A percentile compares a stretch with the other conserved stretches of the same genome.
These are phyloP conservation scores for Eilema sororculum DNA, from an alignment of 2,888 invertebrate genomes.

Conservation along the genomic window DNA sequence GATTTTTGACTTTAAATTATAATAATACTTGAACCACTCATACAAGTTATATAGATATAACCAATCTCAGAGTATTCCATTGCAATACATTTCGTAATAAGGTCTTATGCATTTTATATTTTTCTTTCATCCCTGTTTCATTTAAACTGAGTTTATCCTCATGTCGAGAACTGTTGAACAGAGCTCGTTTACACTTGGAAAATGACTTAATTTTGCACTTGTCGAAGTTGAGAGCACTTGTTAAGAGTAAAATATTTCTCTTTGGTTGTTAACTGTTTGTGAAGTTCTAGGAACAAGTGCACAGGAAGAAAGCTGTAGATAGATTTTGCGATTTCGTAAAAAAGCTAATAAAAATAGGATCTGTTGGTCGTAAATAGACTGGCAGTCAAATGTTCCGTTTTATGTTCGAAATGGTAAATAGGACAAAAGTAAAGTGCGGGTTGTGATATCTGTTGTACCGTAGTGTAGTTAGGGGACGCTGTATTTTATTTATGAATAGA, in stretches of 20 bases:
- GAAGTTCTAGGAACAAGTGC: slow-evolving; percentile 15
- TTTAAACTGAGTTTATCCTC: slow-evolving; percentile 14
- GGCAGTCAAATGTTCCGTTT: slow-evolving; percentile 40
- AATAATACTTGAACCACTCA: too few species aligned
- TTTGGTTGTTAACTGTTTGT: slow-evolving; percentile 12
- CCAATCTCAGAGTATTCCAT: not conserved
- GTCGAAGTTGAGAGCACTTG: slow-evolving; percentile 25
- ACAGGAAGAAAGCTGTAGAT: not conserved
- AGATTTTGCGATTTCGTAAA: slow-evolving; percentile 8
- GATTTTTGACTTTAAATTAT: too few species aligned
- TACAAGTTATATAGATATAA: too few species aligned
- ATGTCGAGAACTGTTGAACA: slow-evolving; percentile 25
- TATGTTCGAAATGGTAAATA: slow-evolving; percentile 47
- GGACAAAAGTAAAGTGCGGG: slow-evolving; percentile 31
- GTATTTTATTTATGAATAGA: slow-evolving; percentile 12
- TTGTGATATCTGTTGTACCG: slow-evolving; percentile 13
- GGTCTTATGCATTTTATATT: not conserved
- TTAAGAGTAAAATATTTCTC: slow-evolving; percentile 21
- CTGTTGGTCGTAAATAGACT: slow-evolving; percentile 43
- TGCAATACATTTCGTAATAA: not conserved
- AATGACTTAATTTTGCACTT: slow-evolving; percentile 36
- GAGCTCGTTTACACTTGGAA: slow-evolving; percentile 34
- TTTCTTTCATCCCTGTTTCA: slow-evolving; percentile 10
- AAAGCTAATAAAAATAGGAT: slow-evolving; percentile 31
- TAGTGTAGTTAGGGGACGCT: slow-evolving; percentile 12